A percentile compares a stretch with the other conserved stretches of the same genome.
Evolutionary conservation across 2,888 invertebrate species (phyloP).

Genomic region (Steinernema scapterisci): DNA sequence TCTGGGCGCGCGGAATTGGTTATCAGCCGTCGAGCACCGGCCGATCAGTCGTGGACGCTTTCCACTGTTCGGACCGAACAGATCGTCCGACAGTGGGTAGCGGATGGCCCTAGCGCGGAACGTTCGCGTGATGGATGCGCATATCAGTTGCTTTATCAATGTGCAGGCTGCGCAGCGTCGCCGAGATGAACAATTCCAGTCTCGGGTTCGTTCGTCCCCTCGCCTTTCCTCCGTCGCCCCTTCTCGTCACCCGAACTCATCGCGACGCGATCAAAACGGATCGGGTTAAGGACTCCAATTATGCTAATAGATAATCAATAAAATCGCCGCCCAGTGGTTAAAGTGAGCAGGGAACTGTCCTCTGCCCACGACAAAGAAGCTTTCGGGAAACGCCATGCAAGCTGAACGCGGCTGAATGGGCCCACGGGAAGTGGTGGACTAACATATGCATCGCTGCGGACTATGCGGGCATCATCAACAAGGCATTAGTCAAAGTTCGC

Average conservation of each 20-base stretch:
- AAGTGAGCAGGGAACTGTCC: too few relatives aligned
- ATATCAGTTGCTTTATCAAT: constrained; percentile 30
- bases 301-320: not conserved
- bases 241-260: not conserved
- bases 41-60: not conserved
- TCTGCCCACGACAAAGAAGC: too few relatives aligned
- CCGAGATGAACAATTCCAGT: constrained; percentile 1
- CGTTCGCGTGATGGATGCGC: constrained; percentile 28
- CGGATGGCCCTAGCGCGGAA: not conserved
- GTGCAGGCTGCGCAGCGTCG: not conserved
- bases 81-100: too few relatives aligned
- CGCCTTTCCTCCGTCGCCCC: not conserved
- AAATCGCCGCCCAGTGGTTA: not conserved
- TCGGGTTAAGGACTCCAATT: not conserved
- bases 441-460: not conserved
- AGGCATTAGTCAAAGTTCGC: not conserved
- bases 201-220: not conserved
- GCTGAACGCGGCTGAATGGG: not conserved
- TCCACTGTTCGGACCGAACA: not conserved
- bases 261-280: constrained; percentile 13
- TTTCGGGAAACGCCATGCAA: not conserved
- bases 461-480: not conserved
- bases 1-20: constrained; percentile 15
- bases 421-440: not conserved
- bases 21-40: constrained; percentile 5